A percentile compares a stretch with the other conserved stretches of the same genome.
Conservation (phyloP, 2,797 vertebrate genomes). For the Echiichthys vipera region DNA sequence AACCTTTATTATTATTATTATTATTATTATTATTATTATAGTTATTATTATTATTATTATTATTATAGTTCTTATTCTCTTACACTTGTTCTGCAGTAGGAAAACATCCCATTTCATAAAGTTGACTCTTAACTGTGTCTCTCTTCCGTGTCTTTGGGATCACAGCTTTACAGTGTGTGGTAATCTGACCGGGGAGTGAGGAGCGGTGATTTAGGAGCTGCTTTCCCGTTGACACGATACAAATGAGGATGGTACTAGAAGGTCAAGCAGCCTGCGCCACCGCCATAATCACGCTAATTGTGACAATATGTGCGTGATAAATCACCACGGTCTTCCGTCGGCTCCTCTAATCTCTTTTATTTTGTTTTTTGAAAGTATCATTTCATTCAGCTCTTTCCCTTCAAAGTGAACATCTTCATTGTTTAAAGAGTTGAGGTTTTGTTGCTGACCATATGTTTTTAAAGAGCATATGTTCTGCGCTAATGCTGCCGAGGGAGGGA, state of each 20-base stretch:
- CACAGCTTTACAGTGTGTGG: constrained; percentile 32
- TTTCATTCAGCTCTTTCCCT: neutral
- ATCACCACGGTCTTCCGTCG: constrained; percentile 40
- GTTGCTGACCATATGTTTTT: constrained; percentile 68
- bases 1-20: no score
- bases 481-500: constrained; percentile 53
- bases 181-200: constrained; percentile 57
- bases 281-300: constrained; percentile 85
- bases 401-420: constrained; percentile 33
- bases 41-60: neutral
- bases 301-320: constrained; percentile 77
- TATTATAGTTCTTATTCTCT: neutral
- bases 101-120: constrained; percentile 21
- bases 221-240: constrained; percentile 77
- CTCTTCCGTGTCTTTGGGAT: constrained; percentile 46
- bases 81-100: constrained; percentile 3
- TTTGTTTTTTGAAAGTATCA: constrained; percentile 10
- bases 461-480: constrained; percentile 67
- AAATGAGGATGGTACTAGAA: constrained; percentile 86
- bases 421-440: constrained; percentile 54
- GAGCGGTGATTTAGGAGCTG: constrained; percentile 84
- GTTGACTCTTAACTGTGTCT: constrained; percentile 38
- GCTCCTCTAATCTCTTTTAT: constrained; percentile 40
- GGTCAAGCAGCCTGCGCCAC: constrained; percentile 79
- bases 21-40: no score